A percentile compares a stretch with the other conserved stretches of the same genome.
Conservation (phyloP, 2,888 invertebrate species). For the Crematogaster levior region DNA sequence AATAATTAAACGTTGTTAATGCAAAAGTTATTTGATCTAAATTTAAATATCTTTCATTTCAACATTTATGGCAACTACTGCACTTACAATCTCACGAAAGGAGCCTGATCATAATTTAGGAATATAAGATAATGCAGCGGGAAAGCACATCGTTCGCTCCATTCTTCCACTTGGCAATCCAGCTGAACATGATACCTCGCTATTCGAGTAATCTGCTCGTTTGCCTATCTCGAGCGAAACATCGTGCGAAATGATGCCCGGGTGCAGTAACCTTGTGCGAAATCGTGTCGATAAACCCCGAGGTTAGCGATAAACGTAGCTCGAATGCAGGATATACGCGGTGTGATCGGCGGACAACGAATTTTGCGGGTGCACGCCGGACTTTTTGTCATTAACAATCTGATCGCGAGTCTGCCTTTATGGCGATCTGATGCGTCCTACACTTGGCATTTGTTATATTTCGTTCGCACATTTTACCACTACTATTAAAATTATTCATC, state of each 20-base stretch:
- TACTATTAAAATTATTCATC: constrained; percentile 29
- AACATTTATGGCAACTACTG: not conserved
- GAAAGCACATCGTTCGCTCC: not conserved
- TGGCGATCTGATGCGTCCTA: constrained; percentile 1
- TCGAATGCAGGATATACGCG: not conserved
- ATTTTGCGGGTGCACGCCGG: constrained; percentile 12
- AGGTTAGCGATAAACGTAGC: constrained; percentile 46
- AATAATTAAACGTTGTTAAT: not conserved
- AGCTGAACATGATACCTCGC: not conserved
- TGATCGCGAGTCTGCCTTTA: constrained; percentile 55
- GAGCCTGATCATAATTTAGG: not conserved
- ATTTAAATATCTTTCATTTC: not conserved
- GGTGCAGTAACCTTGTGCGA: constrained; percentile 32
- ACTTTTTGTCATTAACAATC: constrained; percentile 59
- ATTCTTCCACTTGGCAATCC: not conserved
- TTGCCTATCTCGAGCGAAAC: constrained; percentile 29
- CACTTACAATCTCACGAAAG: not conserved
- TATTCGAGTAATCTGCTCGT: constrained; percentile 22
- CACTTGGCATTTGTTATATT: constrained; percentile 23
- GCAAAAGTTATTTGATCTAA: not conserved
- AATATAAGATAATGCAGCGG: not conserved
- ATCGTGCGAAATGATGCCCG: constrained; percentile 27
- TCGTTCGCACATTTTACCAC: constrained; percentile 24
- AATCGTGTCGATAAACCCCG: constrained; percentile 50
- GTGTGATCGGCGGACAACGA: constrained; percentile 1